Percentiles rank a stretch among this genome's conserved stretches.
Conservation (phyloP, 1,140 invertebrate genomes). For the Eriosoma lanigerum region DNA sequence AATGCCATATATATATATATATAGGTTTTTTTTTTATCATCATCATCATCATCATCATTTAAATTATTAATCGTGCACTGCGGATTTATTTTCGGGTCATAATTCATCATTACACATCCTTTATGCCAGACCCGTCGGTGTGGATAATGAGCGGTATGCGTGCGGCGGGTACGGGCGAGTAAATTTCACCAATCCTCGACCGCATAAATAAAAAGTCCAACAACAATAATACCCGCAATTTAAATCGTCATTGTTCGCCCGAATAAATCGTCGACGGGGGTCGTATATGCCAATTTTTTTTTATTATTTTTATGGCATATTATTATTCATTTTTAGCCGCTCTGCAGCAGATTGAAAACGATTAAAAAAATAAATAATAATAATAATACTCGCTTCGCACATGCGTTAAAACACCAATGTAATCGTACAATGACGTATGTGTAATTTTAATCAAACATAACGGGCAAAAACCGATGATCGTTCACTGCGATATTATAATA, state of each 20-base stretch:
- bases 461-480: no score
- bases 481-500: no score
- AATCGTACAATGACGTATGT: no score
- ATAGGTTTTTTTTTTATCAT: not conserved
- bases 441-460: no score
- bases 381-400: no score
- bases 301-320: constrained; percentile 15
- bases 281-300: not conserved
- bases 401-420: not conserved
- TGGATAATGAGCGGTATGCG: constrained; percentile 22
- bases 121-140: constrained; percentile 26
- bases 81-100: constrained; percentile 20
- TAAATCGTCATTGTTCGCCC: constrained; percentile 38
- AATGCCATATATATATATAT: no score
- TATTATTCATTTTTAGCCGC: not conserved
- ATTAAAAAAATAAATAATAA: no score
- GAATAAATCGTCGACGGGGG: not conserved
- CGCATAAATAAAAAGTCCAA: no score
- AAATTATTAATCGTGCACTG: constrained; percentile 47
- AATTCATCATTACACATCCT: constrained; percentile 50
- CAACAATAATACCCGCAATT: constrained; percentile 28
- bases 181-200: constrained; percentile 13
- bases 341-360: no score
- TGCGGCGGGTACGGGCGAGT: not conserved
- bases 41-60: constrained; percentile 31